Evolutionary conservation across 2,888 invertebrate species (phyloP).

Genomic region (Heliconius ethilla): DNA sequence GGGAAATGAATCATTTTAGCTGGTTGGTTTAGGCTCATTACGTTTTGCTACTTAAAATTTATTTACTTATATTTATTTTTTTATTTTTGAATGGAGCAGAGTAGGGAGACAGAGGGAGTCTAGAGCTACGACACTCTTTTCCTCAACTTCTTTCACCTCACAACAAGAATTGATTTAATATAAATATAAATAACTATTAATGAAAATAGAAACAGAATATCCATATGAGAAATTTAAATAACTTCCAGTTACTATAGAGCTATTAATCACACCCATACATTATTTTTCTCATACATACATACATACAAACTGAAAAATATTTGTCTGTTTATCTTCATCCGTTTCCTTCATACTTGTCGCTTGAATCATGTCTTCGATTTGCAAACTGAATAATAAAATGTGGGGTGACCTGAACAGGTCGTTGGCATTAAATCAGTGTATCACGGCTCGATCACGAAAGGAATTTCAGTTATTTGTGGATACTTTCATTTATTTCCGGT

Average conservation of each 20-base stretch:
- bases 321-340: constrained; percentile 25
- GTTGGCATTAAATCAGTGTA: constrained; percentile 14
- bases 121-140: not conserved
- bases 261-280: not conserved
- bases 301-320: constrained; percentile 2
- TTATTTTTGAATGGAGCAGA: too few species aligned
- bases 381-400: constrained; percentile 31
- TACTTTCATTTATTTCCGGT: constrained; percentile 16
- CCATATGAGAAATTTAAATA: not conserved
- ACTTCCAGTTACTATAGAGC: not conserved
- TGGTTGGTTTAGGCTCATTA: constrained; percentile 33
- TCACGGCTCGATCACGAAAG: constrained; percentile 4
- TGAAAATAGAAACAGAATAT: not conserved
- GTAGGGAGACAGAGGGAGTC: too few species aligned
- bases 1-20: constrained; percentile 51
- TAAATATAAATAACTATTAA: not conserved
- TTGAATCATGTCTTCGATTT: constrained; percentile 30
- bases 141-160: too few species aligned
- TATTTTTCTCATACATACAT: not conserved
- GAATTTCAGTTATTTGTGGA: constrained; percentile 17
- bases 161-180: not conserved
- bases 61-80: not conserved
- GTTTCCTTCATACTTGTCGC: constrained; percentile 26
- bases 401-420: constrained; percentile 20
- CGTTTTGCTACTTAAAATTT: constrained; percentile 21